Percentiles rank a stretch among this genome's conserved stretches.
phyloP scores from a whole-genome alignment of 1,140 invertebrate genomes.

The Melitaea cinxia region DNA sequence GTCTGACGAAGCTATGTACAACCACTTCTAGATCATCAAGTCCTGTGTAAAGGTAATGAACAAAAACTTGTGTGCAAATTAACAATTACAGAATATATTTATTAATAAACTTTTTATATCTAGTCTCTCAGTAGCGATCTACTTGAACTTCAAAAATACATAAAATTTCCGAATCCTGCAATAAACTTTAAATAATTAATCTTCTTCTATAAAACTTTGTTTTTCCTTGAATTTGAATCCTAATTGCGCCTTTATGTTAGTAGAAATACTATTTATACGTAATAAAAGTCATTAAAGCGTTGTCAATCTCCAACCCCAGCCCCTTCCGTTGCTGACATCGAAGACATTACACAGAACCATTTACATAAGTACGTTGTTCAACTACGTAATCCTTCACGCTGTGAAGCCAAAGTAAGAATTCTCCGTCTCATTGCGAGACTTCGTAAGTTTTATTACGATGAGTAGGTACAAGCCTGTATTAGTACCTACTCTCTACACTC shows the following conservation, averaged over 20 bases:
- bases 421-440: constrained; percentile 18
- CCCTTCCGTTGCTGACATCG: constrained; percentile 31
- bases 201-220: neutral
- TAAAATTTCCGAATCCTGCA: neutral
- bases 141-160: too few relatives aligned
- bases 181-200: neutral
- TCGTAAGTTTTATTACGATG: constrained; percentile 21
- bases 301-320: constrained; percentile 14
- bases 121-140: too few relatives aligned
- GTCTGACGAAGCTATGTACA: too few relatives aligned
- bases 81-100: too few relatives aligned
- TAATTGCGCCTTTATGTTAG: neutral
- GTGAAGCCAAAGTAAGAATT: constrained; percentile 32
- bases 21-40: too few relatives aligned
- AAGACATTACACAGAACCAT: constrained; percentile 35
- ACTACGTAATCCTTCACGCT: constrained; percentile 32
- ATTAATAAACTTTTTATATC: too few relatives aligned
- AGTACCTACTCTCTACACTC: too few relatives aligned
- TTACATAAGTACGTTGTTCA: constrained; percentile 39
- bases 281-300: constrained; percentile 17
- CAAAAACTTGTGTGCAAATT: too few relatives aligned
- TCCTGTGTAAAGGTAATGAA: too few relatives aligned
- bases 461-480: neutral
- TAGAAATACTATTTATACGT: constrained; percentile 9
- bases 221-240: neutral